Evolutionary conservation across 2,888 invertebrate genomes (phyloP), one percentile per base, ranked within the genome.

Genomic region (Ceriagrion tenellum): DNA sequence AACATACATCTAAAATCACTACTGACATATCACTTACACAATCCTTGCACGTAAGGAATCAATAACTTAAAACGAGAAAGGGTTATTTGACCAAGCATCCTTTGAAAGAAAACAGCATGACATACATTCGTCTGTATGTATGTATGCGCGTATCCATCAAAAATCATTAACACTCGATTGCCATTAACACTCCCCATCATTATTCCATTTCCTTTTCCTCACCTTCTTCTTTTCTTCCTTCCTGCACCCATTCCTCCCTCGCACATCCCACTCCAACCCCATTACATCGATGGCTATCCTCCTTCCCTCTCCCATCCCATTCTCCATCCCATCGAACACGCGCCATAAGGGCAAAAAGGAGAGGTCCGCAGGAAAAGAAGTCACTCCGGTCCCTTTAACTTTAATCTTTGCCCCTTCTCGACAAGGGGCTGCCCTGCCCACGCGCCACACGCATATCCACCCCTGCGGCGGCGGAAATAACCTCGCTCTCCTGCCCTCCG

Each of bases 1-100:
- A 93, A 93, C 56, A 69, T 55, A 93, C 63, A 59, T 91, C 91
- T 91, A 63, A 69, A 91, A 63, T 93, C n/a, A 47, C 93, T 93
- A 93, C 69, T 35, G 63, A 93, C 69, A 74, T 35, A 81, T 74
- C 93, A 93, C 69, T 93, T 13, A 93, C 35, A 69, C 40, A 69
- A 69, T 47, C 69, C 69, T 93, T 40, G n/a, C n/a, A n/a, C n/a
- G n/a, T n/a, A n/a, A 47, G 8, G 47, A 47, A 47, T 47, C 47
- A 47, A 47, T 47, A 47, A 47, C 47, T 2, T 47, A 4, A 47
- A 47, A 47, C 47, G 47, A n/a, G n/a, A n/a, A n/a, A n/a, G n/a
- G 47, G 47, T 47, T 47, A 47, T 47, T 47, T 47, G 47, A 2
- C 2, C 47, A 47, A 47, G 47, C 2, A 47, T 47, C 47, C 47